Conservation (phyloP, 2,113 vertebrate genomes). For the Melanostigma gelatinosum region DNA sequence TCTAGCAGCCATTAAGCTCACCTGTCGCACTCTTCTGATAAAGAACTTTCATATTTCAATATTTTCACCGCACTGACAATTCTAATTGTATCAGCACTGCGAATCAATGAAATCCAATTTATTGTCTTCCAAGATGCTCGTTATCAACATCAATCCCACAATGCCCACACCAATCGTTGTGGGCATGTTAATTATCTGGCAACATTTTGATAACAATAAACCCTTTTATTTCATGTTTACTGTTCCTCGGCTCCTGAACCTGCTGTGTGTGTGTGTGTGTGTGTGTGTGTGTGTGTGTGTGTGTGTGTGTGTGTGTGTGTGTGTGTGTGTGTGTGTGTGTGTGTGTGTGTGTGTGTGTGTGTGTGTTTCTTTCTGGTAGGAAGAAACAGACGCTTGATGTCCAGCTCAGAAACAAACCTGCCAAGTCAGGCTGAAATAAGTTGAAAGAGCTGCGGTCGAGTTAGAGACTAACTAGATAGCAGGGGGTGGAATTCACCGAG, state of each 20-base stretch:
- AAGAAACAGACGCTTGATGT: background rate
- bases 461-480: background rate
- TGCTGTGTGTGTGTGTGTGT: background rate
- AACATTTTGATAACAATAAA: background rate
- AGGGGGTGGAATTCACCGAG: conserved; percentile 11
- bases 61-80: background rate
- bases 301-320: background rate
- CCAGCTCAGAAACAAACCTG: conserved; percentile 1
- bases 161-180: background rate
- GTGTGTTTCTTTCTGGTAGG: background rate
- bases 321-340: background rate
- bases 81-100: background rate
- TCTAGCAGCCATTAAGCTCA: background rate
- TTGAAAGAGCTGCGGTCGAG: conserved; percentile 4
- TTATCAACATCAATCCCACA: background rate
- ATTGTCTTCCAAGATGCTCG: background rate
- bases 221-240: background rate
- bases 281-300: background rate
- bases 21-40: background rate
- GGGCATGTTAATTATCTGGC: background rate
- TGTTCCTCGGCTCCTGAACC: background rate
- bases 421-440: background rate
- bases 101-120: background rate
- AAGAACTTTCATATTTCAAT: background rate
- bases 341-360: background rate